Conservation (phyloP, 1,140 invertebrate genomes). For the Pollicipes pollicipes region DNA sequence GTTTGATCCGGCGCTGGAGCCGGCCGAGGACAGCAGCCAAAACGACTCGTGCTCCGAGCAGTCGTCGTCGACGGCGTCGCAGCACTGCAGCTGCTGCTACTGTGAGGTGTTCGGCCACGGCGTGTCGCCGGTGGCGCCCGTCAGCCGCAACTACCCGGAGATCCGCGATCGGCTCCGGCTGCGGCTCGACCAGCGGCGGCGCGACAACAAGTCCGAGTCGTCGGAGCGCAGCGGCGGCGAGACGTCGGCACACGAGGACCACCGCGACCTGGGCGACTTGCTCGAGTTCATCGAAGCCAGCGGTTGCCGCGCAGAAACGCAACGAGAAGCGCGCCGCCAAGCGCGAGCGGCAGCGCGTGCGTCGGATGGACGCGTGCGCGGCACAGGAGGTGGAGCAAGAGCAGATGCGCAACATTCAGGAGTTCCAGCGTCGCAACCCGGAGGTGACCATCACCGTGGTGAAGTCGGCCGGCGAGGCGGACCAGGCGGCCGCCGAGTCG, state of each 20-base stretch:
- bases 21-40: conserved; percentile 26
- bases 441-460: conserved; percentile 24
- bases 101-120: conserved; percentile 53
- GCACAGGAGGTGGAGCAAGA: conserved; percentile 38
- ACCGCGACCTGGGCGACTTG: conserved; percentile 37
- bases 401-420: conserved; percentile 11
- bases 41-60: conserved; percentile 36
- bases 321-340: conserved; percentile 43
- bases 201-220: conserved; percentile 9
- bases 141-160: conserved; percentile 47
- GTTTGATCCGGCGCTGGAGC: conserved; percentile 7
- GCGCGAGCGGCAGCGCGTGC: conserved; percentile 34
- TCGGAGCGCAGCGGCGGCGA: neutral
- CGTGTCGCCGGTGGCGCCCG: conserved; percentile 40
- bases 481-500: neutral
- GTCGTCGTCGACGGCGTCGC: conserved; percentile 28
- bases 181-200: conserved; percentile 36
- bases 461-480: conserved; percentile 7
- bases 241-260: conserved; percentile 16
- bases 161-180: conserved; percentile 44
- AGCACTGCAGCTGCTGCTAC: conserved; percentile 51
- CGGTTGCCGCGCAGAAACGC: conserved; percentile 23
- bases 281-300: conserved; percentile 46
- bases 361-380: neutral
- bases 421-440: conserved; percentile 24